Evolutionary conservation across 1,140 invertebrate species (phyloP).

Genomic region (Oncopodura yosiiana): DNA sequence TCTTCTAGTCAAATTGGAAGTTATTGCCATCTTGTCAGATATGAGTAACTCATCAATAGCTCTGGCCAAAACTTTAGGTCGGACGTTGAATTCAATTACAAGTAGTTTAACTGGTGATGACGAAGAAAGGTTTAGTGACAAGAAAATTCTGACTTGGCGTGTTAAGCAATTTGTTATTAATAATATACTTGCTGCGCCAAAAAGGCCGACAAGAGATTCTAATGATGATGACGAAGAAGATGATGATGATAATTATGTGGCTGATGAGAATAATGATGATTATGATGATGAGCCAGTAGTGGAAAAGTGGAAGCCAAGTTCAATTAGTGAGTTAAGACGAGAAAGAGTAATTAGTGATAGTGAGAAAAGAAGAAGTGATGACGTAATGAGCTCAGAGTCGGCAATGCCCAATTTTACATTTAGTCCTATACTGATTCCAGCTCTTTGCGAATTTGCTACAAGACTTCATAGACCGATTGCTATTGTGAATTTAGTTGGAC

Average conservation of each 20-base stretch:
- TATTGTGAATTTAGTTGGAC: slow-evolving; percentile 28
- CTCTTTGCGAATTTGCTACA: slow-evolving; percentile 25
- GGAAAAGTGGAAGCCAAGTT: background rate
- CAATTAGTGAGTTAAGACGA: too few relatives aligned
- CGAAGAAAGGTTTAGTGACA: too few relatives aligned
- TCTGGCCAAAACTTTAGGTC: slow-evolving; percentile 19
- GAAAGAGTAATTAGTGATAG: background rate
- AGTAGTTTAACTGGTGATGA: slow-evolving; percentile 5
- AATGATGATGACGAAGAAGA: background rate
- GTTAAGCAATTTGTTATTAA: slow-evolving; percentile 25
- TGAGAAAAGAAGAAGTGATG: slow-evolving; percentile 6
- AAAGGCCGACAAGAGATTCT: slow-evolving; percentile 9
- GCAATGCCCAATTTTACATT: slow-evolving; percentile 8
- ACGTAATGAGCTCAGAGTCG: background rate
- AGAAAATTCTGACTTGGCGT: slow-evolving; percentile 23
- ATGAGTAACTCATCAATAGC: slow-evolving; percentile 17
- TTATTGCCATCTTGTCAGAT: slow-evolving; percentile 22
- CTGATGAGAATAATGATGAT: background rate
- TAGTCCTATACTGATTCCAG: slow-evolving; percentile 19
- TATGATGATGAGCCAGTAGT: background rate
- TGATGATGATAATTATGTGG: background rate
- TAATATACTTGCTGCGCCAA: slow-evolving; percentile 8
- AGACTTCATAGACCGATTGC: slow-evolving; percentile 21
- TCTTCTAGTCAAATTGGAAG: slow-evolving; percentile 21
- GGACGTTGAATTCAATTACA: slow-evolving; percentile 19